Evolutionary conservation across 2,888 invertebrate genomes (phyloP).

Genomic region (Cheilosia soror): DNA sequence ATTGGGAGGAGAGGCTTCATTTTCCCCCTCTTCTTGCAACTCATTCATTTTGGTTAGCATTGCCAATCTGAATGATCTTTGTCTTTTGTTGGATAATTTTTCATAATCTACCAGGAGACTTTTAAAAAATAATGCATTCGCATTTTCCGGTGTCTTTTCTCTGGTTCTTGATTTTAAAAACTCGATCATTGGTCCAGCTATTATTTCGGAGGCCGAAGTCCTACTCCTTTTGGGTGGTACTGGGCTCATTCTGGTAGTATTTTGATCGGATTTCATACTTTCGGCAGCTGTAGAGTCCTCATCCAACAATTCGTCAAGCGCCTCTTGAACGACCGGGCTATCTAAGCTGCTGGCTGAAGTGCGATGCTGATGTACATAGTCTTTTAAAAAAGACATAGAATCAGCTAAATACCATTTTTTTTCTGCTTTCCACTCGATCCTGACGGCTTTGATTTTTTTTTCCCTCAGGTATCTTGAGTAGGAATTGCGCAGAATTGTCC

Average conservation of each 20-base stretch:
- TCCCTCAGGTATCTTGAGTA: too few species aligned
- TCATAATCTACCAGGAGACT: too few species aligned
- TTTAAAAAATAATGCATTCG: too few species aligned
- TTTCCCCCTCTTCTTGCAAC: too few species aligned
- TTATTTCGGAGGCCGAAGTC: conserved; percentile 20
- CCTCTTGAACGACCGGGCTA: conserved; percentile 30
- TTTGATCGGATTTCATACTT: not conserved
- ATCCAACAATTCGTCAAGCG: not conserved
- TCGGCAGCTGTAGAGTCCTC: too few species aligned
- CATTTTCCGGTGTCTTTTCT: conserved; percentile 37
- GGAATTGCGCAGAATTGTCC: too few species aligned
- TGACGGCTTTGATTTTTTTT: too few species aligned
- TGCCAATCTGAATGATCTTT: too few species aligned
- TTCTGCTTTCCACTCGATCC: too few species aligned
- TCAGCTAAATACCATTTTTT: conserved; percentile 13
- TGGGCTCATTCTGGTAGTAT: conserved; percentile 13
- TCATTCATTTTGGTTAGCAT: too few species aligned
- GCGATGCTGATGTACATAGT: conserved; percentile 10
- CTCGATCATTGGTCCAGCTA: conserved; percentile 34
- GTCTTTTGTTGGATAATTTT: too few species aligned
- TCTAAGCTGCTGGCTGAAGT: conserved; percentile 3
- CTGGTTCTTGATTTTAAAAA: conserved; percentile 33
- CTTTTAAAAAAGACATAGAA: conserved; percentile 36
- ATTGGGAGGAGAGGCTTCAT: too few species aligned
- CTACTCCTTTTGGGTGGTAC: conserved; percentile 41